phyloP scores from a whole-genome alignment of 2,888 invertebrate species.

The Cryptophagus acutangulus region DNA sequence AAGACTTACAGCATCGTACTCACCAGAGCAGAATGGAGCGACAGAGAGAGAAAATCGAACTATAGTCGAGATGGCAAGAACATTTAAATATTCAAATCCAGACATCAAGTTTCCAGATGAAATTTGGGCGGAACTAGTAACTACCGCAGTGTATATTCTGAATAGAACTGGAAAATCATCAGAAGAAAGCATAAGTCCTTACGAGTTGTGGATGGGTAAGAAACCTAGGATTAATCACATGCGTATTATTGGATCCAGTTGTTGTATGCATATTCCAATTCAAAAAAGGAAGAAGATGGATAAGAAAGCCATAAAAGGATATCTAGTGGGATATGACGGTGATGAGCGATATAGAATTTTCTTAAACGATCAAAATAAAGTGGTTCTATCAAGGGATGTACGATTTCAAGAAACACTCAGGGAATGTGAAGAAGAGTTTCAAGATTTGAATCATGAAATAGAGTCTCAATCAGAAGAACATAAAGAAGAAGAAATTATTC shows the following conservation, averaged over 20 bases:
- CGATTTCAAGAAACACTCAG: constrained; percentile 28
- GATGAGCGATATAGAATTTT: constrained; percentile 31
- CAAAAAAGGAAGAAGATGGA: no score
- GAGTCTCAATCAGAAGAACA: not conserved
- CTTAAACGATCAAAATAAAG: constrained; percentile 18
- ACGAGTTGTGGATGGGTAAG: constrained; percentile 29
- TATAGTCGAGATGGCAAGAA: constrained; percentile 32
- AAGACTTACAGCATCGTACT: constrained; percentile 9
- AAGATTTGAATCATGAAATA: no score
- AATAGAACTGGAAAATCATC: constrained; percentile 28
- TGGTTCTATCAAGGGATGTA: constrained; percentile 29
- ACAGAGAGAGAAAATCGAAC: no score
- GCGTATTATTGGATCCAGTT: constrained; percentile 25
- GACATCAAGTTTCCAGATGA: no score
- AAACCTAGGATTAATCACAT: constrained; percentile 26
- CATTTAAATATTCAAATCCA: constrained; percentile 29
- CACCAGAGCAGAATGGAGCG: no score
- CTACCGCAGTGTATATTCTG: no score
- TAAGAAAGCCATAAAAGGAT: no score
- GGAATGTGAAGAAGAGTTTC: no score
- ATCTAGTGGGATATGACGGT: no score
- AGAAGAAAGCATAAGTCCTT: constrained; percentile 24
- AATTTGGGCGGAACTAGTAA: no score
- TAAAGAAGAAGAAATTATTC: not conserved
- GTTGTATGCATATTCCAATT: constrained; percentile 26